Conservation (phyloP, 2,888 invertebrate species). For the Drosophila fulvimacula region DNA sequence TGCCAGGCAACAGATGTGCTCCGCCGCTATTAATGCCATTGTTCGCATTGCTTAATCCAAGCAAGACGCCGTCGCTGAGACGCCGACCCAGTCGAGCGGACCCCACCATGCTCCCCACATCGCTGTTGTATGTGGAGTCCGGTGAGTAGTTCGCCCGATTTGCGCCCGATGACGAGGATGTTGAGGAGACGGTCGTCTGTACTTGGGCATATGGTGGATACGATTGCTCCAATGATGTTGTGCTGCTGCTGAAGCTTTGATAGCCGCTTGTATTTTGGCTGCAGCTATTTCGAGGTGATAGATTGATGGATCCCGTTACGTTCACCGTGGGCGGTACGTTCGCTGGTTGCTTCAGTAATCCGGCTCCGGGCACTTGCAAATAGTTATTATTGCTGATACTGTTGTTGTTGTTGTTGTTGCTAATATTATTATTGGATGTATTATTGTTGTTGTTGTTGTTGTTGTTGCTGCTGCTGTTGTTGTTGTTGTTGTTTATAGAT, state of each 20-base stretch:
- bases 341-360: conserved; percentile 65
- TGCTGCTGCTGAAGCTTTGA: conserved; percentile 85
- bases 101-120: conserved; percentile 63
- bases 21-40: conserved; percentile 29
- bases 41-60: conserved; percentile 71
- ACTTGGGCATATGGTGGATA: conserved; percentile 81
- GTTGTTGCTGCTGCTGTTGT: no score
- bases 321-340: conserved; percentile 11
- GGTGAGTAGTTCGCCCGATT: conserved; percentile 80
- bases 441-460: conserved; percentile 8
- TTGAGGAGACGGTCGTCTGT: conserved; percentile 60
- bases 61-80: conserved; percentile 82
- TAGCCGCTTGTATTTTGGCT: conserved; percentile 85
- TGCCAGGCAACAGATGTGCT: conserved; percentile 67
- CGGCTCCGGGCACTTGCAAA: conserved; percentile 65
- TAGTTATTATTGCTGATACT: conserved; percentile 58
- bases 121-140: conserved; percentile 83
- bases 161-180: conserved; percentile 50
- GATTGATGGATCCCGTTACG: conserved; percentile 44
- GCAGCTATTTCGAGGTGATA: conserved; percentile 81
- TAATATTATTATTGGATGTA: conserved; percentile 16
- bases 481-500: conserved; percentile 11
- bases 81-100: conserved; percentile 78
- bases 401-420: conserved; percentile 48
- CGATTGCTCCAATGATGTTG: conserved; percentile 84